Base-by-base conservation (phyloP, 2,797 vertebrate species). In the Lagocephalus sceleratus region DNA sequence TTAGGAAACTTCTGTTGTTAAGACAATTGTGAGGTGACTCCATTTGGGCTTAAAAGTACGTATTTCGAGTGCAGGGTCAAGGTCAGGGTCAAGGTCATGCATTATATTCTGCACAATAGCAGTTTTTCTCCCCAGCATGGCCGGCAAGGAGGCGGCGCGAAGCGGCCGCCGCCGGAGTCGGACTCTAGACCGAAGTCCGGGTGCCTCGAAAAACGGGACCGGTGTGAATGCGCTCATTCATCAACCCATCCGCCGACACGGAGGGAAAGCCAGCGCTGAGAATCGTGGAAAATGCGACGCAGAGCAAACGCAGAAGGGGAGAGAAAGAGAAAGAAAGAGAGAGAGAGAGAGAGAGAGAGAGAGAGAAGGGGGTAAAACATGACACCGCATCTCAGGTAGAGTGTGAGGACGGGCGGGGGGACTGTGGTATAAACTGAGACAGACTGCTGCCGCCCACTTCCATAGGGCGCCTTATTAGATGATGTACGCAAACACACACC, bases 401-500 rank as follows among this genome's bases (percentile, higher is more conserved):
- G 45, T 2, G 5, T 0, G 1, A 19, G n/a, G n/a, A n/a, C n/a
- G n/a, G n/a, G n/a, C 3, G 5, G 6, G 25, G n/a, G 10, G 32
- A 10, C 32, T 35, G 32, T 43, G 39, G 10, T 20, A 19, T 9
- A 20, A 54, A 16, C 25, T 22, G 56, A 58, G 21, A 55, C 51
- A 47, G 22, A 44, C 38, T 32, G 57, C 26, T 54, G 21, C 46
- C 56, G 21, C 46, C 56, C 44, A 3, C 54, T 61, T 53, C 51
- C 65, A 63, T 54, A 66, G 55, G 63, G 73, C 56, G 73, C 54
- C 38, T 42, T 54, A 60, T 40, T 43, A 61, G 47, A 47, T 7
- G 43, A 68, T 60, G 44, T 32, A 59, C 54, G 55, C 62, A 68
- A 47, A 79, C 64, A 73, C 63, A 56, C 75, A 63, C 63, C 11